Evolutionary conservation across 2,113 vertebrate genomes (phyloP).

Genomic region (Prochilodus magdalenae): DNA sequence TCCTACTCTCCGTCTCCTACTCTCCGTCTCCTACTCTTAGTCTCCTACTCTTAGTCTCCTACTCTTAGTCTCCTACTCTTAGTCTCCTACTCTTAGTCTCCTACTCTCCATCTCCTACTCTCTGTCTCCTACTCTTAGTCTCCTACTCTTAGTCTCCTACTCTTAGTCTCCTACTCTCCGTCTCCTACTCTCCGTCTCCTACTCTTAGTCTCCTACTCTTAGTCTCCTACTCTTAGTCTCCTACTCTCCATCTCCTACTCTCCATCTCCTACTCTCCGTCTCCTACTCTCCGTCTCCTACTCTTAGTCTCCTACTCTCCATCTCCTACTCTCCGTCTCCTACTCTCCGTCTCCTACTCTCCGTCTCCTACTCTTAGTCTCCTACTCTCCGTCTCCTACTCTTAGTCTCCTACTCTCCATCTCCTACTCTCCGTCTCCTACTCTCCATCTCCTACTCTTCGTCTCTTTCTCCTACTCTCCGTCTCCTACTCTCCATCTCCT

Average conservation of each 20-base stretch:
- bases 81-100: no score
- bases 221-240: neutral
- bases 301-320: no score
- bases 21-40: neutral
- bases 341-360: constrained; percentile 45
- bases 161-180: no score
- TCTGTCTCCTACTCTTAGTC: constrained; percentile 37
- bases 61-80: no score
- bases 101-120: no score
- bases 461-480: neutral
- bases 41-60: constrained; percentile 24
- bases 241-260: neutral
- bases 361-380: neutral
- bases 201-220: constrained; percentile 1
- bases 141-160: constrained; percentile 24
- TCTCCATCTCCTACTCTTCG: no score
- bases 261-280: no score
- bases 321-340: no score
- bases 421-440: neutral
- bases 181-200: neutral
- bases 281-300: no score
- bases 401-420: constrained; percentile 18
- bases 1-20: neutral
- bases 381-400: neutral
- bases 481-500: constrained; percentile 43